Base-by-base conservation (phyloP, 2,888 invertebrate species). In the Gortyna flavago region DNA sequence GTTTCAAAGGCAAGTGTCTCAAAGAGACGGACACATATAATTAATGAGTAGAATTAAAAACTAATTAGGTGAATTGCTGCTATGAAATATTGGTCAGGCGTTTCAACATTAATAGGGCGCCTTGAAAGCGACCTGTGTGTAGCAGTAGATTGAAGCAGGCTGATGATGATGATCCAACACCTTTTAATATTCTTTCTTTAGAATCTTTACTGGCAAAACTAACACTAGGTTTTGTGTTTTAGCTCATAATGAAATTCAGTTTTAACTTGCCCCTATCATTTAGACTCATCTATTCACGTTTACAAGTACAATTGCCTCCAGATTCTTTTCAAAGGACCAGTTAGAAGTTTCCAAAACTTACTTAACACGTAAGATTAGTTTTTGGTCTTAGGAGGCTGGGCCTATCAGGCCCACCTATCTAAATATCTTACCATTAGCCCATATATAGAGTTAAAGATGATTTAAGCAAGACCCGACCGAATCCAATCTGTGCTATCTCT, bases 401-500 rank as follows among this genome's bases (percentile, higher is more conserved):
- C 13, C 18, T 70, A 70, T 77, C 71, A 51, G 29, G 57, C 62
- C 25, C 5, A 18, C 38, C 48, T 83, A 66, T 82, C 78, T 57
- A 67, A 74, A 79, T 82, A 61, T 61, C 35, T 62, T 21, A n/a
- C 64, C 59, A 65, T 72, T 79, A 83, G 62, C 64, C 41, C 41
- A 59, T 51, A 35, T 69, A 59, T 62, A 66, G 61, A 65, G 62
- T 69, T 59, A 32, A 71, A 75, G 72, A 80, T 83, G 80, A 83
- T 83, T 83, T 66, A 75, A 66, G 51, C 59, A 21, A 41, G 48
- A 48, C 79, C 70, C 79, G 21, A 69, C 38, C 44, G 51, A 75
- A 79, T 35, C 74, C 83, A 82, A 82, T 82, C 84, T 80, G 62
- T 35, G 72, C 72, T 77, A 85, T 85, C 85, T 75, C 38, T 83